These are phyloP conservation scores for Phalanger gymnotis DNA, from an alignment of 2,797 vertebrate genomes.

Conservation along the genomic window DNA sequence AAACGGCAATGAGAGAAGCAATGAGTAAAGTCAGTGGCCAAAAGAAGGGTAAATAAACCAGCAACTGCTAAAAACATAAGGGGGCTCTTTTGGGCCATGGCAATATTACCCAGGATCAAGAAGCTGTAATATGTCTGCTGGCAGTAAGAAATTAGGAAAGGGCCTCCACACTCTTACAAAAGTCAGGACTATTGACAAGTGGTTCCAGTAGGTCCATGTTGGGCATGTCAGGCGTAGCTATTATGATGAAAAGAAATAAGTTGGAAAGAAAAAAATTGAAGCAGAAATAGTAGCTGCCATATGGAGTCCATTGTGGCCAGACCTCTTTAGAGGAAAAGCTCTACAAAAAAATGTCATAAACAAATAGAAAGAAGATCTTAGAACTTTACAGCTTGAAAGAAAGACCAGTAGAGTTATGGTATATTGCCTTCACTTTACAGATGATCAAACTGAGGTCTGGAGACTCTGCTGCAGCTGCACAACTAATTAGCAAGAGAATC, in stretches of 20 bases:
- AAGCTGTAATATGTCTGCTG: not conserved
- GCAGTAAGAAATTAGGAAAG: not conserved
- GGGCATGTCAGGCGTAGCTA: not conserved
- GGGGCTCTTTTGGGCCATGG: not conserved
- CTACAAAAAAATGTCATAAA: not conserved
- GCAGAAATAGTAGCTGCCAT: not conserved
- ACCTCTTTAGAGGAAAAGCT: conserved; percentile 42
- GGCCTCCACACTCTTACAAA: not conserved
- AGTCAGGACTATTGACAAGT: not conserved
- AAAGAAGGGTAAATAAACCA: not conserved
- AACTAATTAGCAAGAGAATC: not conserved
- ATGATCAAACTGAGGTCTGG: not conserved
- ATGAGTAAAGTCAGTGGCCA: conserved; percentile 10
- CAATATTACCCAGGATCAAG: not conserved
- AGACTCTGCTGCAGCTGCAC: not conserved
- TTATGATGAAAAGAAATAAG: not conserved
- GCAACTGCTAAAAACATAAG: not conserved
- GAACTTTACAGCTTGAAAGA: not conserved
- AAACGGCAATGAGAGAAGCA: not conserved
- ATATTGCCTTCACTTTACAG: not conserved
- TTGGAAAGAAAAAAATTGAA: conserved; percentile 14
- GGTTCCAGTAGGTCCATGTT: not conserved
- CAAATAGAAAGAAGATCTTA: not conserved
- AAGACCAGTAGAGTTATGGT: not conserved
- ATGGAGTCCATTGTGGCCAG: not conserved